phyloP scores from a whole-genome alignment of 1,140 invertebrate species.

The Heliothis virescens region DNA sequence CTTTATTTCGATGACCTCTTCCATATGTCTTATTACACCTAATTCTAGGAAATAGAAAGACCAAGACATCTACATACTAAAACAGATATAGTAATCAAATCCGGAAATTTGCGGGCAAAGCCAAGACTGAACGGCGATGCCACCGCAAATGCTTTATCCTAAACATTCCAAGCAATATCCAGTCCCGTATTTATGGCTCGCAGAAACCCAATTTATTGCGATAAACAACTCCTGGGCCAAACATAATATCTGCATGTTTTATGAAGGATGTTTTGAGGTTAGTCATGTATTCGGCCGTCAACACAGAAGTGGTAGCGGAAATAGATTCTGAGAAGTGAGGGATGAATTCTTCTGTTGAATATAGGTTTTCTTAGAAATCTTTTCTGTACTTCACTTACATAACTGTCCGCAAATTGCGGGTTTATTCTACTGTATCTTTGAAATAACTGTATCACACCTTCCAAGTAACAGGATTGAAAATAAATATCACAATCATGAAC shows the following conservation, averaged over 20 bases:
- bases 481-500: too few relatives aligned
- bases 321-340: not conserved
- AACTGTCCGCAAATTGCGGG: too few relatives aligned
- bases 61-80: not conserved
- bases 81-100: slow-evolving; percentile 13
- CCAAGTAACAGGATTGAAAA: too few relatives aligned
- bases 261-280: slow-evolving; percentile 20
- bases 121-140: slow-evolving; percentile 32
- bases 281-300: not conserved
- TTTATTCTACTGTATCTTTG: too few relatives aligned
- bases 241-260: slow-evolving; percentile 38
- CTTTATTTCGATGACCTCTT: too few relatives aligned
- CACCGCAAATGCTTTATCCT: slow-evolving; percentile 33
- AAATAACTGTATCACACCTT: too few relatives aligned
- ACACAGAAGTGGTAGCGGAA: not conserved
- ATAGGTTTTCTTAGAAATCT: too few relatives aligned
- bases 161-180: slow-evolving; percentile 35
- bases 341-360: too few relatives aligned
- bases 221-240: slow-evolving; percentile 36
- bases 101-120: slow-evolving; percentile 39
- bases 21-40: too few relatives aligned
- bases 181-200: slow-evolving; percentile 30
- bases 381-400: too few relatives aligned
- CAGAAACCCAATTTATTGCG: slow-evolving; percentile 32
- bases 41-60: too few relatives aligned